Percentiles rank a stretch among this genome's conserved stretches.
phyloP scores from a whole-genome alignment of 2,888 invertebrate species.

The Drosophila neonasuta region DNA sequence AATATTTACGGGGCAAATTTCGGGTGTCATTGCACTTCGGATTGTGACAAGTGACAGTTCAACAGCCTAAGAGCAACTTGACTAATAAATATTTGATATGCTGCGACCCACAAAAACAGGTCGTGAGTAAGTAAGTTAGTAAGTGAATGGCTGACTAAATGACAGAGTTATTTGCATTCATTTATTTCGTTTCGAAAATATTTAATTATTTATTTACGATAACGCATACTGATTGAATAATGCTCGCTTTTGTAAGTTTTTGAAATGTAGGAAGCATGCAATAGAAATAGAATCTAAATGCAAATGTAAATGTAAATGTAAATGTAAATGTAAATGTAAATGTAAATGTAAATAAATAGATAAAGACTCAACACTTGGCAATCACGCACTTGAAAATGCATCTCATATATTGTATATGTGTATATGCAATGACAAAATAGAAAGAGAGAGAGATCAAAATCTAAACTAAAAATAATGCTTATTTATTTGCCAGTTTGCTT shows the following conservation, averaged over 20 bases:
- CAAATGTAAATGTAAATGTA: too few species aligned
- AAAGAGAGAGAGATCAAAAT: conserved; percentile 19
- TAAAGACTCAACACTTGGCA: conserved; percentile 39
- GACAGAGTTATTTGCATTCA: conserved; percentile 51
- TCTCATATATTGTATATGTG: conserved; percentile 33
- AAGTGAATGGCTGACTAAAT: conserved; percentile 43
- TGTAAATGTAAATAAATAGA: conserved; percentile 3
- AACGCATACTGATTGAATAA: not conserved
- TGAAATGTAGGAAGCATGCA: conserved; percentile 30
- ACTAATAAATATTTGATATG: conserved; percentile 48
- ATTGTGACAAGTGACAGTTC: conserved; percentile 14
- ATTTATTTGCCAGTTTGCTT: conserved; percentile 56
- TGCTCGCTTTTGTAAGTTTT: not conserved
- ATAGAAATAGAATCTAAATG: not conserved
- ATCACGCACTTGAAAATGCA: conserved; percentile 51
- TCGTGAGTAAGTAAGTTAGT: conserved; percentile 4
- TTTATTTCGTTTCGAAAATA: conserved; percentile 47
- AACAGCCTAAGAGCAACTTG: conserved; percentile 24
- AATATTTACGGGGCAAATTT: conserved; percentile 18
- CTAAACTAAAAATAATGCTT: conserved; percentile 55
- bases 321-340: too few species aligned
- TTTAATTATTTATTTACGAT: conserved; percentile 15
- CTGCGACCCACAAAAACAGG: conserved; percentile 14
- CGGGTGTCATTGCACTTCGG: conserved; percentile 27
- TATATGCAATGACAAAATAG: conserved; percentile 24